Evolutionary conservation across 2,113 vertebrate species (phyloP).

Genomic region (Pantherophis guttatus): DNA sequence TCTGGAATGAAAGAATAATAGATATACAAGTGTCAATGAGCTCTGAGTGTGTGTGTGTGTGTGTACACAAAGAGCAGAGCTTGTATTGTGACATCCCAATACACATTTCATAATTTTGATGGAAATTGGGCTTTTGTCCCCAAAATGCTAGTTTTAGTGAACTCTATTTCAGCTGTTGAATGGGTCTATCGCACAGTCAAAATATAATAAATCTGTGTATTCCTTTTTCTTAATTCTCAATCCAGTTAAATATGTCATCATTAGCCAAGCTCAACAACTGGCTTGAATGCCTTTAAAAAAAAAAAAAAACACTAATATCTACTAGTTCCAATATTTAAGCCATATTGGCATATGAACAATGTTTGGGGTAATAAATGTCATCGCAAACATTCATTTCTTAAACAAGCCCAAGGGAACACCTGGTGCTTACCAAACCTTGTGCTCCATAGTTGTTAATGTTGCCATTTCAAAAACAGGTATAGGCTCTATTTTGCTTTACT

Average conservation of each 20-base stretch:
- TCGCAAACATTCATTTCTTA: not conserved
- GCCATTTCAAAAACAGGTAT: not conserved
- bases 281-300: not conserved
- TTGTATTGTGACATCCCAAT: not conserved
- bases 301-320: not conserved
- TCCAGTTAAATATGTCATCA: not conserved
- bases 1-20: not conserved
- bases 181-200: not conserved
- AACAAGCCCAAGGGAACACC: conserved; percentile 10
- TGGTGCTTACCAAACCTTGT: not conserved
- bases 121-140: not conserved
- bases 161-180: not conserved
- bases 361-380: not conserved
- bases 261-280: not conserved
- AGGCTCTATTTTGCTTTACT: not conserved
- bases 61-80: not conserved
- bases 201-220: not conserved
- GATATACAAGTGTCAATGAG: not conserved
- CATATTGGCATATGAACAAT: not conserved
- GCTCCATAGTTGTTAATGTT: not conserved
- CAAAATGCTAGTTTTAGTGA: not conserved
- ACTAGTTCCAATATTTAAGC: conserved; percentile 1
- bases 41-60: too few species aligned
- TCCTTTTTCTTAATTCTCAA: not conserved
- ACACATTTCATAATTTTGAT: not conserved